Evolutionary conservation across 2,888 invertebrate genomes (phyloP).

Genomic region (Mythimna vitellina): DNA sequence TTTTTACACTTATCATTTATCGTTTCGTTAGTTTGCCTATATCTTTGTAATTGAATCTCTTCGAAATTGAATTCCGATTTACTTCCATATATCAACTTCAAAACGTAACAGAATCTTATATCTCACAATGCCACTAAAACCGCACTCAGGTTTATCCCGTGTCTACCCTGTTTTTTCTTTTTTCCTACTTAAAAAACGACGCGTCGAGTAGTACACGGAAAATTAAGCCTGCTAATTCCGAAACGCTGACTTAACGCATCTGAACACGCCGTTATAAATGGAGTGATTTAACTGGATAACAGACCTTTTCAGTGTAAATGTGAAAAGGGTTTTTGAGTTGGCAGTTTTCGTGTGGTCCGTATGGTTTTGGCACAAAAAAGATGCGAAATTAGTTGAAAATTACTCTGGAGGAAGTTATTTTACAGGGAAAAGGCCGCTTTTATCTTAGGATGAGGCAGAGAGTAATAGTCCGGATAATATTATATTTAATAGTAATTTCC

Average conservation of each 20-base stretch:
- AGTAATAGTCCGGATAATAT: slow-evolving; percentile 25
- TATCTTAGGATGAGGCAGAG: slow-evolving; percentile 17
- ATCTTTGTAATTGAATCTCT: too few relatives aligned
- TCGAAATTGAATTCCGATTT: background rate
- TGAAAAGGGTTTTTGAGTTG: slow-evolving; percentile 63
- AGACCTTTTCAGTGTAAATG: slow-evolving; percentile 57
- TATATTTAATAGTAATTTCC: slow-evolving; percentile 14
- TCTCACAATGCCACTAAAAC: slow-evolving; percentile 23
- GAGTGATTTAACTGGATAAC: slow-evolving; percentile 63
- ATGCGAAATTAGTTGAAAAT: slow-evolving; percentile 53
- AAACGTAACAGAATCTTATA: slow-evolving; percentile 18
- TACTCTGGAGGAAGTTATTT: slow-evolving; percentile 36
- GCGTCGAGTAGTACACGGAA: slow-evolving; percentile 42
- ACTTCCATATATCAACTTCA: background rate
- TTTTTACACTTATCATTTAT: too few relatives aligned
- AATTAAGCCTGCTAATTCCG: slow-evolving; percentile 59
- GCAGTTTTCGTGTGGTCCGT: slow-evolving; percentile 49
- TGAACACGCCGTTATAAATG: slow-evolving; percentile 57
- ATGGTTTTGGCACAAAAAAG: slow-evolving; percentile 46
- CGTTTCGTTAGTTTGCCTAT: too few relatives aligned
- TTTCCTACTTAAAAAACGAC: slow-evolving; percentile 52
- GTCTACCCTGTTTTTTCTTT: slow-evolving; percentile 25
- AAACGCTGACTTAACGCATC: slow-evolving; percentile 60
- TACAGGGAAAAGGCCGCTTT: slow-evolving; percentile 31
- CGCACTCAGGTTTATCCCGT: slow-evolving; percentile 29